These are phyloP conservation scores for Sinella curviseta DNA, from an alignment of 1,140 invertebrate genomes.

Conservation along the genomic window DNA sequence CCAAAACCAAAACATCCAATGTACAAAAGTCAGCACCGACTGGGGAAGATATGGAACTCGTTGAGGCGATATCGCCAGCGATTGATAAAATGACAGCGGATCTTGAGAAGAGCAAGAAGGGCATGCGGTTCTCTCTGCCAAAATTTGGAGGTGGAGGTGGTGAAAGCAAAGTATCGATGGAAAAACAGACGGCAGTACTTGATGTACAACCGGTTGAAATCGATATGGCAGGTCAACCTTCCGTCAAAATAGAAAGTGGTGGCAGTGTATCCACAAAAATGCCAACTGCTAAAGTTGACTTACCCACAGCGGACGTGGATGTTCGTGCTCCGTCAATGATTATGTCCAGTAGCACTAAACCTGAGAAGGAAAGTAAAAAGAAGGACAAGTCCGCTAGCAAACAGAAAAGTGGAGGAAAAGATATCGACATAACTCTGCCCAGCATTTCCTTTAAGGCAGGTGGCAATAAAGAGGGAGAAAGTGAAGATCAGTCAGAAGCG, in stretches of 20 bases:
- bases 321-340: conserved; percentile 35
- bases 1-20: conserved; percentile 35
- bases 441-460: background rate
- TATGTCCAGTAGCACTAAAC: background rate
- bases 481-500: background rate
- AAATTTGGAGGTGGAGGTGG: background rate
- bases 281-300: background rate
- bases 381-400: conserved; percentile 55
- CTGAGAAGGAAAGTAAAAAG: conserved; percentile 29
- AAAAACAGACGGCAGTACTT: conserved; percentile 5
- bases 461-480: conserved; percentile 7
- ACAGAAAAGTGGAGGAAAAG: conserved; percentile 29
- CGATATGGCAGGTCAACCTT: conserved; percentile 18
- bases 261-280: background rate
- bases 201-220: conserved; percentile 34
- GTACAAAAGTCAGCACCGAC: conserved; percentile 24
- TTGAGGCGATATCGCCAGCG: conserved; percentile 47
- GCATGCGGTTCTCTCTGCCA: background rate
- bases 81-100: conserved; percentile 41
- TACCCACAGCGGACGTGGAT: conserved; percentile 20
- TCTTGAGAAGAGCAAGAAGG: conserved; percentile 29
- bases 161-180: background rate
- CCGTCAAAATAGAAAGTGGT: conserved; percentile 27
- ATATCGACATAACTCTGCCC: conserved; percentile 12
- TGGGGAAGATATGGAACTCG: conserved; percentile 5